Conservation (phyloP, 1,140 invertebrate genomes). For the Eriocheir sinensis region DNA sequence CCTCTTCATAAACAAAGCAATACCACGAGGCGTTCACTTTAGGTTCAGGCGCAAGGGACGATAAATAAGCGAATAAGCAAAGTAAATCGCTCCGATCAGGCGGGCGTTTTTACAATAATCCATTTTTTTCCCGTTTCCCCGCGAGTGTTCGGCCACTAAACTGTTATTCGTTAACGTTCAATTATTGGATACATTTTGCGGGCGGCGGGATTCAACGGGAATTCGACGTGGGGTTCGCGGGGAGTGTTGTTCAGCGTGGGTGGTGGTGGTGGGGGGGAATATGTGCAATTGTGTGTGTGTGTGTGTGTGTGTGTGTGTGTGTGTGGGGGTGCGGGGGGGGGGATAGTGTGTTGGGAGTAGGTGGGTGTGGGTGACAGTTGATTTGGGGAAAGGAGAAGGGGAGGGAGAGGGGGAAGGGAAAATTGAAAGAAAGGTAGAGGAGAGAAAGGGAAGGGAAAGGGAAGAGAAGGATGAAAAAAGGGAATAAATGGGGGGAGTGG, state of each 20-base stretch:
- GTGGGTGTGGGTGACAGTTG: neutral
- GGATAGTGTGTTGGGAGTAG: neutral
- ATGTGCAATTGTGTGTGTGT: too few relatives aligned
- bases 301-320: too few relatives aligned
- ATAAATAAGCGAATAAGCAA: neutral
- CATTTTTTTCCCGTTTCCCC: neutral
- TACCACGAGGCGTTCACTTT: neutral
- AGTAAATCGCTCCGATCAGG: neutral
- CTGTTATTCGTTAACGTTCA: neutral
- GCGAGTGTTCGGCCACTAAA: neutral
- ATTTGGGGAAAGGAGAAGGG: neutral
- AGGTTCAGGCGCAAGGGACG: neutral
- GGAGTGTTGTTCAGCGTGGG: neutral
- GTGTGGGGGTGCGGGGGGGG: neutral
- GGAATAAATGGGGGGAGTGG: neutral
- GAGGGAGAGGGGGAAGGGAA: neutral
- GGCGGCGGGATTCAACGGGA: neutral
- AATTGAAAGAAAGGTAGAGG: neutral
- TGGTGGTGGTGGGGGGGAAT: too few relatives aligned
- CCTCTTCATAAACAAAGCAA: neutral
- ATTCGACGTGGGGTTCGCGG: too few relatives aligned
- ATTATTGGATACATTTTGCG: slow-evolving; percentile 31
- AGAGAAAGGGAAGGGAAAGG: neutral
- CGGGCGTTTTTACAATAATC: neutral
- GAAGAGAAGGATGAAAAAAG: neutral